phyloP scores from a whole-genome alignment of 2,797 vertebrate genomes.

The Coluber constrictor region DNA sequence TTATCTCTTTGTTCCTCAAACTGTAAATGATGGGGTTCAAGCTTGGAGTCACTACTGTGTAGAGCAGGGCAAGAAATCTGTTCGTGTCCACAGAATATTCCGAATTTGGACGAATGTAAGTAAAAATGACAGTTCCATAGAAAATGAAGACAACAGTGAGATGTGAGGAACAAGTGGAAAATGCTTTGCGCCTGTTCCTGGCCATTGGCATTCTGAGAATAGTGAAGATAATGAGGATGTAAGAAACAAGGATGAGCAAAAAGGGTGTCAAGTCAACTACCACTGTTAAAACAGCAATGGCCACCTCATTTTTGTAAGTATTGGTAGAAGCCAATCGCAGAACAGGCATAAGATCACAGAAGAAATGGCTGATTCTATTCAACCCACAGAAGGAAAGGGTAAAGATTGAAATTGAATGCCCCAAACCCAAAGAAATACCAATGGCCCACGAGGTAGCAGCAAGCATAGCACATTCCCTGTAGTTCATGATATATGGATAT shows the following conservation, averaged over 20 bases:
- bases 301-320: constrained; percentile 45
- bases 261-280: constrained; percentile 22
- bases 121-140: constrained; percentile 30
- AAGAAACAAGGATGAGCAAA: constrained; percentile 23
- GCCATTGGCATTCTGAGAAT: constrained; percentile 59
- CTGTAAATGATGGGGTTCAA: background rate
- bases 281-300: constrained; percentile 35
- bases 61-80: constrained; percentile 41
- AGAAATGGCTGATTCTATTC: constrained; percentile 47
- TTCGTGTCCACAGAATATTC: constrained; percentile 24
- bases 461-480: constrained; percentile 2
- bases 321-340: constrained; percentile 42
- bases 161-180: constrained; percentile 62
- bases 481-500: constrained; percentile 45
- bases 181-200: constrained; percentile 61
- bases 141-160: constrained; percentile 38
- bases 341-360: constrained; percentile 55
- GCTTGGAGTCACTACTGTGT: constrained; percentile 39
- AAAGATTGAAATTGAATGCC: constrained; percentile 15
- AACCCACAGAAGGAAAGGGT: constrained; percentile 45
- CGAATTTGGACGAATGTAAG: constrained; percentile 34
- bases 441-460: background rate
- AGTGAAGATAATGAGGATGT: constrained; percentile 58
- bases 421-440: background rate
- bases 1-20: background rate